A percentile compares a stretch with the other conserved stretches of the same genome.
Conservation (phyloP, 2,113 vertebrate genomes). For the Dipodomys spectabilis region DNA sequence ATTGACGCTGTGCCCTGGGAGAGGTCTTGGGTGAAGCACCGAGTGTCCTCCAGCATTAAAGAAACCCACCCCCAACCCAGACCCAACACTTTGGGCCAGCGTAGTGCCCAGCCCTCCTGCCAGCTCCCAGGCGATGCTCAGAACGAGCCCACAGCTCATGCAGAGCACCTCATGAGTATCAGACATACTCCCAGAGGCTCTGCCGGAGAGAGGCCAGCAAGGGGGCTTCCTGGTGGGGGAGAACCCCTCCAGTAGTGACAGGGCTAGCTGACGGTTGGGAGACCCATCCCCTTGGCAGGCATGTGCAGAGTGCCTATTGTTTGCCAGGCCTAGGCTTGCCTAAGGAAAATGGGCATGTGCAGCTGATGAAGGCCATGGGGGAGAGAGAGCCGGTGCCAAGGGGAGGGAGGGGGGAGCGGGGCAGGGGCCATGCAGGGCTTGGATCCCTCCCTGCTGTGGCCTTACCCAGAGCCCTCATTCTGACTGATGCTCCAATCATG, state of each 20-base stretch:
- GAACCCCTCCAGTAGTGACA: not conserved
- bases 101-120: not conserved
- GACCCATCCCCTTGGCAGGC: no score
- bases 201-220: not conserved
- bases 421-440: not conserved
- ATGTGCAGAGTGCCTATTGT: rapidly evolving
- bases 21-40: not conserved
- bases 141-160: not conserved
- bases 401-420: no score
- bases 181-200: not conserved
- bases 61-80: no score
- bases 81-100: not conserved
- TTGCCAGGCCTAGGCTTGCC: not conserved
- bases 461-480: not conserved
- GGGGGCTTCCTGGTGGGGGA: not conserved
- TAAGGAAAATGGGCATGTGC: not conserved
- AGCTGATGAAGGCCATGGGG: no score
- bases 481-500: not conserved
- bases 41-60: not conserved
- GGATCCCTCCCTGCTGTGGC: not conserved
- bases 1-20: not conserved
- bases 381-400: rapidly evolving
- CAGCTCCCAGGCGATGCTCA: not conserved
- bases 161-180: not conserved
- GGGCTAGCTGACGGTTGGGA: no score